Base-by-base conservation (phyloP, 2,888 invertebrate genomes). In the Ectemnius continuus region DNA sequence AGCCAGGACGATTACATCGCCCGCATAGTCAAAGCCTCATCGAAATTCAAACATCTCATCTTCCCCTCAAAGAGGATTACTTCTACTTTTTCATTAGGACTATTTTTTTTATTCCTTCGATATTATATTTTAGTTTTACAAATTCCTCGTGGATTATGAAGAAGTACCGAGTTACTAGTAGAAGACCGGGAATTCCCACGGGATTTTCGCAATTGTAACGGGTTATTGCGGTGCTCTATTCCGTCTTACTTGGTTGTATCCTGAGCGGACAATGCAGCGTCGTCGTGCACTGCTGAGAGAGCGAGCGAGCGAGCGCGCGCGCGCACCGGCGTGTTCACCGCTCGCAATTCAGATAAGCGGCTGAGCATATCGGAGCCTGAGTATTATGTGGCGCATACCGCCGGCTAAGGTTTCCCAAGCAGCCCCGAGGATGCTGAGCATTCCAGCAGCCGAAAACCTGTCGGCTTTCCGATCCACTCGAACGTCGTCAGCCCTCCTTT, bases 391-490 rank as follows among this genome's bases (percentile, higher is more conserved):
- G n/a, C 52, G 52, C 52, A 52, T 52, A 16, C 52, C 52, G 16
- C 52, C n/a, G 16, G 52, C n/a, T 52, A 52, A 14, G 52, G 52
- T 16, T 52, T 52, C 52, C 36, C 36, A 36, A 36, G 36, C 36
- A 36, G 36, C 36, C 36, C 36, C 52, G 52, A 14, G 52, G 52
- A 52, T 14, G 52, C 52, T 52, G 52, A 16, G n/a, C 52, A 52
- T 52, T 52, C 52, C 52, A 16, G 14, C 16, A 36, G 36, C 52
- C 52, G 52, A 52, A 52, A 52, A 52, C 52, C 52, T 52, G 52
- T 16, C 52, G 52, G 52, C 52, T 14, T 52, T 11, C 36, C 36
- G 36, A 36, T 36, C 36, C 52, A 52, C 52, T 52, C n/a, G 52
- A 52, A 52, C 52, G 1, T 52, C 52, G 52, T 16, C 52, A 4